Base-by-base conservation (phyloP, 2,797 vertebrate species). In the Xenentodon cancila region DNA sequence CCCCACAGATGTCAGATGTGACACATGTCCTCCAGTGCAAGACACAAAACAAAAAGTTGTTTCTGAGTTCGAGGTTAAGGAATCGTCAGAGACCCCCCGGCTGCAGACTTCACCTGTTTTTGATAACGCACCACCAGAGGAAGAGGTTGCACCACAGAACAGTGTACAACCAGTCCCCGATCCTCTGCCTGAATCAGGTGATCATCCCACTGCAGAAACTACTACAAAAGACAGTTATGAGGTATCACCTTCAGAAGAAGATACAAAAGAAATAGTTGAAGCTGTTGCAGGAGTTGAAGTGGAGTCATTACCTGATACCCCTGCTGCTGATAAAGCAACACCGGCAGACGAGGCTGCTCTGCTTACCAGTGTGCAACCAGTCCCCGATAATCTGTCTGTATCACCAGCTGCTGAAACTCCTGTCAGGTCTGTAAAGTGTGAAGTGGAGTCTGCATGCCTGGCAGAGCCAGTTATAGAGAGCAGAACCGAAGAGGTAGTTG, bases 221-320 rank as follows among this genome's bases (percentile, higher is more conserved):
- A 16, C 56, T 37, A 54, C 43, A 53, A 54, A 61, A 18, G 66
- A 12, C 12, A 53, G 19, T 32, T n/a, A 7, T 62, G 59, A 68
- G 22, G 46, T 18, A 19, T 6, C 8, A 59, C 47, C 46, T 43
- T 30, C 20, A 66, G 25, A 25, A 25, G 25, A 3, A 25, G 5
- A 25, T 25, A 25, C 25, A 3, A 25, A 25, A 50, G 30, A 75
- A 17, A 47, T 30, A 19, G 20, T 37, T 32, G 77, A 30, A 30
- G n/a, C 56, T 55, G 42, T 42, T n/a, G 20, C 42, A 52, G 52
- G 56, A 19, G 49, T 51, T 54, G 25, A 40, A 5, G 51, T 46
- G 3, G 42, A 57, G 17, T 30, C 59, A 21, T 7, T 1, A 4
- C 37, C 37, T 3, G 37, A 15, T 13, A 16, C 20, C 46, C 13